Conservation (phyloP, 2,113 vertebrate species). For the Peromyscus maniculatus region DNA sequence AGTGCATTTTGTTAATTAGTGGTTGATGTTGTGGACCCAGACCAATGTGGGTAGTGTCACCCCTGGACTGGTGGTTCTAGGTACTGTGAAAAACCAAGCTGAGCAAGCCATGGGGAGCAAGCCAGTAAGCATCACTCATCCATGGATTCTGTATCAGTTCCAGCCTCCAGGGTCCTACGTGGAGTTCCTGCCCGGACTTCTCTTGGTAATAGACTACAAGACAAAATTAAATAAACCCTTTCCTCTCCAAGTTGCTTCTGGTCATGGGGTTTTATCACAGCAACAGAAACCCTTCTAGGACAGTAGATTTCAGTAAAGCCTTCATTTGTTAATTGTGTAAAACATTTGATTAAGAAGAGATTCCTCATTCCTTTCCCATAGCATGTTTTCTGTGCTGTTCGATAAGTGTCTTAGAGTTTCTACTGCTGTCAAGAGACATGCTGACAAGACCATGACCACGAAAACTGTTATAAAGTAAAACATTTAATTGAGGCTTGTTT, state of each 20-base stretch:
- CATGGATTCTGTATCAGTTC: neutral
- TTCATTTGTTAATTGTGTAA: neutral
- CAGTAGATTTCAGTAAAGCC: neutral
- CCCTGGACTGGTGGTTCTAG: neutral
- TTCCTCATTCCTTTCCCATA: neutral
- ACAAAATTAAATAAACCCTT: neutral
- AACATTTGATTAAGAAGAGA: neutral
- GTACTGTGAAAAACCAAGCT: neutral
- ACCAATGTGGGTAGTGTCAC: neutral
- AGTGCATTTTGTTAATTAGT: neutral
- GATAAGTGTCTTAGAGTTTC: neutral
- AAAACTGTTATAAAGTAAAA: too few relatives aligned
- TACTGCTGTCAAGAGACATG: too few relatives aligned
- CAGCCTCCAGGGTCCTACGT: neutral
- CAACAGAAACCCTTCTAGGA: neutral
- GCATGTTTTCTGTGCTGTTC: neutral
- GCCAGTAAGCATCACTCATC: neutral
- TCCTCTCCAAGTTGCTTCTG: neutral
- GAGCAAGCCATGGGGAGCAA: neutral
- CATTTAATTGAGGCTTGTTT: too few relatives aligned
- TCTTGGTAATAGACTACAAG: neutral
- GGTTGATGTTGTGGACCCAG: neutral
- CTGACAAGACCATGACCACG: too few relatives aligned
- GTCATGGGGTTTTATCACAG: neutral
- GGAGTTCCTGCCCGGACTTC: neutral